These are phyloP conservation scores for Leptarthrus brevirostris DNA, from an alignment of 2,888 invertebrate species.

Conservation along the genomic window DNA sequence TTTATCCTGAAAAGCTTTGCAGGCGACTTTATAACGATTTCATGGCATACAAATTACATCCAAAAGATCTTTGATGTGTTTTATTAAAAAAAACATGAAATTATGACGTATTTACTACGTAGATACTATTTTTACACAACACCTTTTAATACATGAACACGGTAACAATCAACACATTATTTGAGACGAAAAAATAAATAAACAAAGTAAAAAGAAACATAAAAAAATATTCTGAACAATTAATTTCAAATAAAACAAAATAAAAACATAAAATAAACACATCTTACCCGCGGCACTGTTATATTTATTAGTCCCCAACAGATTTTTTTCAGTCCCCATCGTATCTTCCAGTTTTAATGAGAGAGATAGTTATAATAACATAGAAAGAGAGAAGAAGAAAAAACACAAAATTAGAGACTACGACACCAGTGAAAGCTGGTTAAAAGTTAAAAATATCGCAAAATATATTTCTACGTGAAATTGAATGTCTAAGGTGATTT, in stretches of 20 bases:
- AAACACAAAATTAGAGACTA: conserved; percentile 42
- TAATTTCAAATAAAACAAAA: conserved; percentile 19
- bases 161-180: neutral
- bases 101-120: no score
- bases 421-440: conserved; percentile 33
- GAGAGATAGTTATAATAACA: conserved; percentile 46
- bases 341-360: conserved; percentile 61
- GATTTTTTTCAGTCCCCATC: conserved; percentile 69
- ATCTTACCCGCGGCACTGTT: conserved; percentile 68
- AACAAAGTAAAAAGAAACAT: neutral
- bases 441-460: neutral
- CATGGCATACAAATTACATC: no score
- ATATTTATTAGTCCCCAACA: conserved; percentile 69
- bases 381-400: conserved; percentile 54
- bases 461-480: no score
- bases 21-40: no score
- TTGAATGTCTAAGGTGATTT: no score
- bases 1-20: no score
- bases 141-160: no score
- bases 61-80: no score
- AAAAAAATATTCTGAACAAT: neutral
- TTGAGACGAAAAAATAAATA: neutral
- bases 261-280: conserved; percentile 52
- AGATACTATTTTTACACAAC: no score
- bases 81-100: no score